phyloP scores from a whole-genome alignment of 2,113 vertebrate species.

The Typhlomys cinereus region DNA sequence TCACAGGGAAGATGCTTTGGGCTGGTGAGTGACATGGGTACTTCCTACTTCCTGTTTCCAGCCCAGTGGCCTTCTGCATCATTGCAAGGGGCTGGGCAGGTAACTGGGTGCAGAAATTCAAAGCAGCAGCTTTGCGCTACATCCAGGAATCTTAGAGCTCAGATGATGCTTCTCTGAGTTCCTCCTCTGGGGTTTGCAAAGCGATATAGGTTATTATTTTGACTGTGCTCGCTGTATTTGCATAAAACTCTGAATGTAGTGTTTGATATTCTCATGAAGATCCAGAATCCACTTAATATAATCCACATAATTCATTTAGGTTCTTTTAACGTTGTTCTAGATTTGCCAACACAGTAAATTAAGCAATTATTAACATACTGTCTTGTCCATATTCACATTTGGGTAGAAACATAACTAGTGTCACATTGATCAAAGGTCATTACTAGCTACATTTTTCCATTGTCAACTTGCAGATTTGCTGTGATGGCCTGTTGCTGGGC shows the following conservation, averaged over 20 bases:
- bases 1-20: neutral
- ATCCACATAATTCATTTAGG: neutral
- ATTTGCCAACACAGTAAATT: neutral
- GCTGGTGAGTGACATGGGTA: neutral
- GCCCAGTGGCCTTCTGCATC: neutral
- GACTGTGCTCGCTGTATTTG: conserved; percentile 12
- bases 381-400: neutral
- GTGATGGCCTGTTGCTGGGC: conserved; percentile 99
- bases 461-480: conserved; percentile 90
- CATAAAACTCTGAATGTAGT: neutral
- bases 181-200: neutral
- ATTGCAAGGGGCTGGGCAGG: neutral
- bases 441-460: neutral
- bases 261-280: conserved; percentile 7
- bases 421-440: neutral
- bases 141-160: neutral
- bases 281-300: conserved; percentile 5
- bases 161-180: neutral
- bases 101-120: neutral
- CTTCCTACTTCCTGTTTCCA: neutral
- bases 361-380: neutral
- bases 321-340: conserved; percentile 25
- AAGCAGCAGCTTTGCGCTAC: neutral
- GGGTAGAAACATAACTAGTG: neutral
- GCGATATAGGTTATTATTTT: neutral